These are phyloP conservation scores for Syrista parreyssii DNA, from an alignment of 2,888 invertebrate genomes.

Conservation along the genomic window DNA sequence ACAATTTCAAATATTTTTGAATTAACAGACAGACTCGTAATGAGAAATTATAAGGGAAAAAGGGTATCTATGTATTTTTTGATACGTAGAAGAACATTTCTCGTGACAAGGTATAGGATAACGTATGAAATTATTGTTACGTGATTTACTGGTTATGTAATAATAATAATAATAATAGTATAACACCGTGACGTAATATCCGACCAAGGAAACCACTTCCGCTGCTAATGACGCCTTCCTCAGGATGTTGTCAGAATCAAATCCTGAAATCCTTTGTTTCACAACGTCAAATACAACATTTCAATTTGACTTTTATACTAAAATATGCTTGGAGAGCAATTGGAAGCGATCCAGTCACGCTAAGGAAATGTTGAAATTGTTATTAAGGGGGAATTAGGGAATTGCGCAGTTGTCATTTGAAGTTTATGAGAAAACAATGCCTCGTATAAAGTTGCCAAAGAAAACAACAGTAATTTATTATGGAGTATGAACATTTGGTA, in stretches of 20 bases:
- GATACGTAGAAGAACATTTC: too few relatives aligned
- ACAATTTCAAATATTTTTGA: background rate
- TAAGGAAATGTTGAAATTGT: background rate
- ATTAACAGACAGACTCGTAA: background rate
- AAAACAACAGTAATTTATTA: background rate
- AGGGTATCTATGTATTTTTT: too few relatives aligned
- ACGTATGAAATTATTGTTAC: background rate
- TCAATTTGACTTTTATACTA: background rate
- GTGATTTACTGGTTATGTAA: background rate
- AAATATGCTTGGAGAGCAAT: background rate
- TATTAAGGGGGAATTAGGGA: background rate
- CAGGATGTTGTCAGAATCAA: background rate
- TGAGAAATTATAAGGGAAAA: too few relatives aligned
- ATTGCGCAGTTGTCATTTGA: background rate
- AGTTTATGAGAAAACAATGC: background rate
- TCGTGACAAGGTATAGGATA: too few relatives aligned
- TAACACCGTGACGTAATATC: too few relatives aligned
- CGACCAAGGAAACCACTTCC: background rate
- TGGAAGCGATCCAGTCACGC: background rate
- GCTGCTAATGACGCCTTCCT: background rate
- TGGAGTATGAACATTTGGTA: background rate
- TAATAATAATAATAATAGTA: background rate
- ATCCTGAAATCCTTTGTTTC: background rate
- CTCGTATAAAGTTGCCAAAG: background rate
- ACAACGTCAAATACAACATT: background rate